Evolutionary conservation across 2,888 invertebrate species (phyloP).

Genomic region (Hirtodrosophila confusa): DNA sequence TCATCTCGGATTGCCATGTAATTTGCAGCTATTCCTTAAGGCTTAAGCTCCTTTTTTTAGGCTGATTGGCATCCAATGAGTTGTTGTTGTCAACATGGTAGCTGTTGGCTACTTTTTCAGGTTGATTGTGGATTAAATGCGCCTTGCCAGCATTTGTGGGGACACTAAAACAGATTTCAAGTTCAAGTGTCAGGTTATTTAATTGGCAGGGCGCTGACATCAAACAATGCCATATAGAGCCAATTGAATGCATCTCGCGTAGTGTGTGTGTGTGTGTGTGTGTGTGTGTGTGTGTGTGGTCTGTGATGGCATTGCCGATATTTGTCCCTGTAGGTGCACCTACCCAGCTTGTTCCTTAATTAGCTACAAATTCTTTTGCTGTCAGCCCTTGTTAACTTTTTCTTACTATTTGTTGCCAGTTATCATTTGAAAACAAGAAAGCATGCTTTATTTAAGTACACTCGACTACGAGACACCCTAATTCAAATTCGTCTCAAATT

Average conservation of each 20-base stretch:
- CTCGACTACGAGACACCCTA: too few species aligned
- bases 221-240: slow-evolving; percentile 39
- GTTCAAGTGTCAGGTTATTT: slow-evolving; percentile 73
- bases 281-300: slow-evolving; percentile 39
- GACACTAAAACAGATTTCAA: slow-evolving; percentile 34
- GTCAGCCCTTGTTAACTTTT: slow-evolving; percentile 65
- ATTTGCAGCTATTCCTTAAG: slow-evolving; percentile 62
- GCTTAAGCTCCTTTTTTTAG: slow-evolving; percentile 23
- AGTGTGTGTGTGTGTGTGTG: too few species aligned
- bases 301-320: slow-evolving; percentile 16
- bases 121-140: slow-evolving; percentile 61
- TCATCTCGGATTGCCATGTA: slow-evolving; percentile 75
- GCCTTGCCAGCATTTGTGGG: slow-evolving; percentile 1
- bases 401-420: slow-evolving; percentile 12
- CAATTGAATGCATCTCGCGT: background rate
- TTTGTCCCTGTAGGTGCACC: slow-evolving; percentile 14
- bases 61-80: slow-evolving; percentile 7
- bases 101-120: slow-evolving; percentile 56
- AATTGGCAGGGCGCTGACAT: slow-evolving; percentile 70
- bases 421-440: slow-evolving; percentile 47
- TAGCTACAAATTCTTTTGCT: slow-evolving; percentile 57
- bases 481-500: too few species aligned
- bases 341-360: slow-evolving; percentile 66
- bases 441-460: too few species aligned
- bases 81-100: slow-evolving; percentile 30